Evolutionary conservation across 2,888 invertebrate species (phyloP).

Genomic region (Drosophila bunnanda): DNA sequence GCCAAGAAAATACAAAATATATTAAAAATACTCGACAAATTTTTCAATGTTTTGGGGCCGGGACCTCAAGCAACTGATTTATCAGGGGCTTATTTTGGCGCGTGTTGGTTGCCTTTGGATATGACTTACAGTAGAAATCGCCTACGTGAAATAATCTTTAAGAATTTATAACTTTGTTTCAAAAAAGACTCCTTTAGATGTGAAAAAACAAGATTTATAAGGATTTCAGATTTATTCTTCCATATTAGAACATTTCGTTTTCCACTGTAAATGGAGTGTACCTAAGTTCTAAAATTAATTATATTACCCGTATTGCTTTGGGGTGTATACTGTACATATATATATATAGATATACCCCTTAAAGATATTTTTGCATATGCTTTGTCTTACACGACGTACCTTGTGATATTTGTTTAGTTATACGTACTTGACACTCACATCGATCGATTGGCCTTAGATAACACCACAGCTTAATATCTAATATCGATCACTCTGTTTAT

Average conservation of each 20-base stretch:
- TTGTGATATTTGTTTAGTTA: constrained; percentile 34
- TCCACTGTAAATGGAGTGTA: neutral
- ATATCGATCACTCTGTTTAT: constrained; percentile 45
- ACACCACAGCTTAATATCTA: neutral
- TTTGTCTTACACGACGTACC: constrained; percentile 15
- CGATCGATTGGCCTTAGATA: constrained; percentile 37
- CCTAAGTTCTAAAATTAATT: neutral
- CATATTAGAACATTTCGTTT: neutral
- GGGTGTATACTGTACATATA: neutral
- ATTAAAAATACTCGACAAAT: constrained; percentile 11
- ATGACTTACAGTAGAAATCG: neutral
- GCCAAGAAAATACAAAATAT: constrained; percentile 21
- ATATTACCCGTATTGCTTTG: neutral
- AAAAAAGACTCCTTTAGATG: neutral
- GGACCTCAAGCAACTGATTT: constrained; percentile 29
- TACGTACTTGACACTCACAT: constrained; percentile 22
- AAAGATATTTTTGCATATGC: constrained; percentile 18
- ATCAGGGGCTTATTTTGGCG: constrained; percentile 34
- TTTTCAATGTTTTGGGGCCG: constrained; percentile 17
- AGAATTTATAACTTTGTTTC: neutral
- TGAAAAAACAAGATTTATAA: too few relatives aligned
- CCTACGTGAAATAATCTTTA: neutral
- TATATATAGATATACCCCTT: neutral
- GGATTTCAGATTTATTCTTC: too few relatives aligned
- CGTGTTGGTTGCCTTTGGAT: constrained; percentile 12